These are phyloP conservation scores for Alcedo atthis DNA, from an alignment of 2,797 vertebrate genomes.

Conservation along the genomic window DNA sequence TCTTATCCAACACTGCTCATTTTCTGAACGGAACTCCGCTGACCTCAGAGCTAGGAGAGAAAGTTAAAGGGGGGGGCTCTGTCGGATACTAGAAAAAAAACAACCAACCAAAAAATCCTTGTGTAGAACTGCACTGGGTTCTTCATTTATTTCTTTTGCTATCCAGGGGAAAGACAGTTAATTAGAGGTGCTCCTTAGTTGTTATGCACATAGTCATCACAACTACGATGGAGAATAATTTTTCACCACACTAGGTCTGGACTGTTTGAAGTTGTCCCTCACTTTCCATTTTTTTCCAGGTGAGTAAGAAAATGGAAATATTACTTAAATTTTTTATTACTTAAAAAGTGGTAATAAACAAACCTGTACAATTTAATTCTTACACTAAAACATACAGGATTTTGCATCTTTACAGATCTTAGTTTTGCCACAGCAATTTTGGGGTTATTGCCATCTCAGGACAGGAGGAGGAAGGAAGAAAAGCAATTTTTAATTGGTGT, in stretches of 20 bases:
- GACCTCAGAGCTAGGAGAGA: constrained; percentile 11
- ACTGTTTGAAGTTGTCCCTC: background rate
- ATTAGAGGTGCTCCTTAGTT: background rate
- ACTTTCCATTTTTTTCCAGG: background rate
- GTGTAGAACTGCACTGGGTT: background rate
- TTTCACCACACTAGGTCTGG: background rate
- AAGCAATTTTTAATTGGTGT: background rate
- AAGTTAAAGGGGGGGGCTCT: background rate
- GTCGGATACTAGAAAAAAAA: background rate
- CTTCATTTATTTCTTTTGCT: background rate
- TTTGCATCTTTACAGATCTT: background rate
- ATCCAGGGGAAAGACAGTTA: background rate
- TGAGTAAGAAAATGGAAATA: background rate
- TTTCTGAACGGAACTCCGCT: constrained; percentile 18
- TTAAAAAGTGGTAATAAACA: background rate
- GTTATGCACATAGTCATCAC: background rate
- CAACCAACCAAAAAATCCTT: background rate
- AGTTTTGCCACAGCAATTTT: background rate
- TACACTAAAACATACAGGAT: background rate
- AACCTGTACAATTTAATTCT: background rate
- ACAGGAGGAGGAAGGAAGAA: background rate
- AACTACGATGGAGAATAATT: background rate
- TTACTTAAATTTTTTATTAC: background rate
- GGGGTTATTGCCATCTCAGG: background rate
- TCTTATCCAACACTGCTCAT: background rate